Base-by-base conservation (phyloP, 1,140 invertebrate genomes). In the Ostrea denselamellosa region DNA sequence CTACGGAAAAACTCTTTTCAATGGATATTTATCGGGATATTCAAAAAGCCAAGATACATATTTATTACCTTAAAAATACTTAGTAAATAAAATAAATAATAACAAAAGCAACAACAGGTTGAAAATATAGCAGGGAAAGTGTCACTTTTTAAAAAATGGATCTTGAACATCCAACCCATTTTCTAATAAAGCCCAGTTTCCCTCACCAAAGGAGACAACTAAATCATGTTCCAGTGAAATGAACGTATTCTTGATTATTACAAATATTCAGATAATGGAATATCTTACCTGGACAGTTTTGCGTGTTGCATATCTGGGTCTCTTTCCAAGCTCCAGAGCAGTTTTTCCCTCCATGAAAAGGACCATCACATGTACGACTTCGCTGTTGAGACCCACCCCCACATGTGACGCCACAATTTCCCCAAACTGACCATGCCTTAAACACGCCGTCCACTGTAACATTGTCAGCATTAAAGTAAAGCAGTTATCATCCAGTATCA, bases 361-460 rank as follows among this genome's bases (percentile, higher is more conserved):
- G 91, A 12, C 88, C 90, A 34, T 85, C 85, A 84, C 92, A 92
- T 17, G 82, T 86, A 44, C 93, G 89, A 58, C 85, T 71, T 19
- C 92, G 85, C 82, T 96, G 96, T 10, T 97, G 96, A 53, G 97
- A 96, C 0, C 98, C 98, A 93, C 98, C 97, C 0, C 98, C 98
- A 94, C 98, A 99, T 0, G 97, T 97, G 0, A 97, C 97, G 90
- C 96, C 97, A 95, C 98, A 99, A 5, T 97, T 96, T 5, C 97
- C 96, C 98, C 98, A 99, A 96, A 25, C 96, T 96, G 5, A 96
- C 96, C 87, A 97, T 7, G 86, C 85, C 71, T 56, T 58, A 91
- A 92, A 94, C 12, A 89, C 84, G 34, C 94, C 93, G 88, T 94
- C 93, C 51, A 93, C 94, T 94, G 52, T 84, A 56, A 56, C 83